Evolutionary conservation across 2,113 vertebrate genomes (phyloP).

Genomic region (Daphoenositta chrysoptera): DNA sequence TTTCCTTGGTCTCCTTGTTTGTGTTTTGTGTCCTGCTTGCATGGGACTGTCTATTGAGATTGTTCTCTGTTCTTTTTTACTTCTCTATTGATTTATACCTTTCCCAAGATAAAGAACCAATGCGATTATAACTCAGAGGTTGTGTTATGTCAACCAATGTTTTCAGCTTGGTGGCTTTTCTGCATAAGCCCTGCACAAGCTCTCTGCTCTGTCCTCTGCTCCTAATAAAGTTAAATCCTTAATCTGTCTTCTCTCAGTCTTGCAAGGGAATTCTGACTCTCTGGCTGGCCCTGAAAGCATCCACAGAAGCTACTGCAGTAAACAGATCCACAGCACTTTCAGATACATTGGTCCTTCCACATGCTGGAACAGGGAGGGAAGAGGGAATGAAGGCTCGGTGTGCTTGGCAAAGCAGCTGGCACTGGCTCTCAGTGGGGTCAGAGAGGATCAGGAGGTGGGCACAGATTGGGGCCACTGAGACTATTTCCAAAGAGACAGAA

Average conservation of each 20-base stretch:
- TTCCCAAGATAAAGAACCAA: not conserved
- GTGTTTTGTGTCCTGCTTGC: not conserved
- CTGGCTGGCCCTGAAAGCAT: not conserved
- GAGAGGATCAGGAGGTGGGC: not conserved
- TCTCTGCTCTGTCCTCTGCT: not conserved
- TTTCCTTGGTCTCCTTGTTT: not conserved
- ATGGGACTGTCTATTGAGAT: not conserved
- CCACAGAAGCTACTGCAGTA: not conserved
- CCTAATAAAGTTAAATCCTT: not conserved
- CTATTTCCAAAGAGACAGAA: not conserved
- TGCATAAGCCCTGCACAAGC: not conserved
- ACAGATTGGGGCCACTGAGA: not conserved
- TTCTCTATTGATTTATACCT: not conserved
- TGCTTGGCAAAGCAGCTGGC: not conserved
- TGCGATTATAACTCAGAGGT: not conserved
- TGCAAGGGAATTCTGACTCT: not conserved
- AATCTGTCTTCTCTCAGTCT: not conserved
- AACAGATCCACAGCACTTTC: not conserved
- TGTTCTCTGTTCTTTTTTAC: not conserved
- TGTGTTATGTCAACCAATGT: not conserved
- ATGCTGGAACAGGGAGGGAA: not conserved
- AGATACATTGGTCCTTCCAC: not conserved
- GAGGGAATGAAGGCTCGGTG: not conserved
- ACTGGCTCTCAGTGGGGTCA: not conserved
- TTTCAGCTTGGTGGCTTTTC: not conserved